These are phyloP conservation scores for Brachionus koreanus DNA, from an alignment of 1,140 invertebrate species.

Conservation along the genomic window DNA sequence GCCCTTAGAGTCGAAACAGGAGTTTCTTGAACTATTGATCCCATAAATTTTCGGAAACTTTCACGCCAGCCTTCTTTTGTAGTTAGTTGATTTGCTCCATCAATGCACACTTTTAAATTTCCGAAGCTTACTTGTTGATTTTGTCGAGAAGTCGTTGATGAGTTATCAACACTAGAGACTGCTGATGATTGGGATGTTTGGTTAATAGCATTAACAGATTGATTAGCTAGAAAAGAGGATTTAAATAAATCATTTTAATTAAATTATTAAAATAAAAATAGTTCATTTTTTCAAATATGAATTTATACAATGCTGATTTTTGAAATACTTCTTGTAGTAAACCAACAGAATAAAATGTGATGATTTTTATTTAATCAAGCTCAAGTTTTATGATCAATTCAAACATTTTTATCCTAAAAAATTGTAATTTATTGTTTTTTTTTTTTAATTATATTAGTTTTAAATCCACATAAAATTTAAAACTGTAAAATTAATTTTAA, in stretches of 20 bases:
- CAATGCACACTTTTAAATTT: slow-evolving; percentile 61
- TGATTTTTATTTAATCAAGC: too few relatives aligned
- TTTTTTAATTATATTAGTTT: too few relatives aligned
- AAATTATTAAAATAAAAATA: background rate
- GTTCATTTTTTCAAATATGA: background rate
- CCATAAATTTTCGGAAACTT: slow-evolving; percentile 30
- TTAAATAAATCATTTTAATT: background rate
- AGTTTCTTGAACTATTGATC: slow-evolving; percentile 33
- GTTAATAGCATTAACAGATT: background rate
- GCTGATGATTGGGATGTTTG: background rate
- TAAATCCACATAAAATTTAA: too few relatives aligned
- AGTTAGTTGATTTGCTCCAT: slow-evolving; percentile 31
- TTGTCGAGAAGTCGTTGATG: background rate
- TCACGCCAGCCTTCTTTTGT: slow-evolving; percentile 27
- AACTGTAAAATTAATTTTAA: too few relatives aligned
- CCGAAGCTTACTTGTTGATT: slow-evolving; percentile 56
- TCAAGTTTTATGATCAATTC: background rate
- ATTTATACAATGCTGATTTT: background rate
- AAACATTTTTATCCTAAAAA: too few relatives aligned
- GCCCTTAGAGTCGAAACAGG: background rate
- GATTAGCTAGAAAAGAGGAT: background rate
- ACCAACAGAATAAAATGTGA: too few relatives aligned
- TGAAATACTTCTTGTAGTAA: too few relatives aligned
- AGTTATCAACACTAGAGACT: background rate
- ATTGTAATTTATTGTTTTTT: too few relatives aligned